Conservation (phyloP, 2,113 vertebrate genomes). For the Ciconia boyciana region DNA sequence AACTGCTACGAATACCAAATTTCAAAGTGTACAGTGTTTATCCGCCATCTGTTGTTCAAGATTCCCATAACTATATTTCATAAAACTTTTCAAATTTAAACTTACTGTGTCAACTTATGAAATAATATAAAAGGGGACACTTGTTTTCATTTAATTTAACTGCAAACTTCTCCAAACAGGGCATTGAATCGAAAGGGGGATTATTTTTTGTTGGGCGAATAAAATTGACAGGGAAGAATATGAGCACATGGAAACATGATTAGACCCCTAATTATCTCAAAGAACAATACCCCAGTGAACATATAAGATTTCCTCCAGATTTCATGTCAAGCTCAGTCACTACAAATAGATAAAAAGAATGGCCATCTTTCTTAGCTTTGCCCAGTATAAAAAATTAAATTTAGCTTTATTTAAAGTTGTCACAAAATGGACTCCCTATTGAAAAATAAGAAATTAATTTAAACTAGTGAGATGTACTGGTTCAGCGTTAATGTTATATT, state of each 20-base stretch:
- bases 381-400: neutral
- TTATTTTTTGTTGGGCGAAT: neutral
- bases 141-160: neutral
- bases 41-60: constrained; percentile 51
- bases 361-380: neutral
- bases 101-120: neutral
- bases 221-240: neutral
- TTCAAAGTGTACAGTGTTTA: neutral
- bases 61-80: neutral
- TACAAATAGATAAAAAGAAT: neutral
- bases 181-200: neutral
- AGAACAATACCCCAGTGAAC: neutral
- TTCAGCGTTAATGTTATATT: neutral
- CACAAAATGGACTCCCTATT: neutral
- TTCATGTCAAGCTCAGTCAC: neutral
- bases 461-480: neutral
- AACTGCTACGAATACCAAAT: constrained; percentile 25
- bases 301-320: neutral
- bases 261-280: neutral
- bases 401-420: neutral
- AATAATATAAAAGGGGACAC: neutral
- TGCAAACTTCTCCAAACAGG: neutral
- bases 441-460: constrained; percentile 18
- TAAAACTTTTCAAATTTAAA: constrained; percentile 20
- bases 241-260: neutral